A percentile compares a stretch with the other conserved stretches of the same genome.
These are phyloP conservation scores for Eleginops maclovinus DNA, from an alignment of 2,113 vertebrate genomes.

Conservation along the genomic window DNA sequence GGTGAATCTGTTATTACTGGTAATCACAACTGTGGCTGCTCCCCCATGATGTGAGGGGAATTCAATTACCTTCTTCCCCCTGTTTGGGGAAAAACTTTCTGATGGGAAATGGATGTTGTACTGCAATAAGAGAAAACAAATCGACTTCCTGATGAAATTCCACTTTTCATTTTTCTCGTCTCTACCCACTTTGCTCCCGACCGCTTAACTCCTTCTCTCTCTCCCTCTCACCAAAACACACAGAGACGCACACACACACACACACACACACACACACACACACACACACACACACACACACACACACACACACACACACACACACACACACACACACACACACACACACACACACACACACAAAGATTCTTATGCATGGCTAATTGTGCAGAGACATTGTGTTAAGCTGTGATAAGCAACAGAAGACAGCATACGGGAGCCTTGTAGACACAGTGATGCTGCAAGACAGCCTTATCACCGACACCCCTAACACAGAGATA, in stretches of 20 bases:
- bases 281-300: neutral
- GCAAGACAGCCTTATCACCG: constrained; percentile 77
- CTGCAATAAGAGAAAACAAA: constrained; percentile 75
- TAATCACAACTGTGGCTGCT: constrained; percentile 69
- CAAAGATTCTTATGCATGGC: constrained; percentile 68
- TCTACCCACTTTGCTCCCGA: constrained; percentile 54
- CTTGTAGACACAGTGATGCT: constrained; percentile 81
- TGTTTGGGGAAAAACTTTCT: constrained; percentile 66
- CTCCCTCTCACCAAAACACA: neutral
- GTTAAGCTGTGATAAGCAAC: constrained; percentile 80
- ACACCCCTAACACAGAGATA: constrained; percentile 67
- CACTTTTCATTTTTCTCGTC: constrained; percentile 70
- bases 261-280: constrained; percentile 20
- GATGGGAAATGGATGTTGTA: constrained; percentile 75
- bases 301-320: neutral
- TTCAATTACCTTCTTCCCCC: constrained; percentile 74
- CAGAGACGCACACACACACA: neutral
- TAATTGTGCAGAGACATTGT: constrained; percentile 82
- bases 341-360: constrained; percentile 25
- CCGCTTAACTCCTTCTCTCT: constrained; percentile 18
- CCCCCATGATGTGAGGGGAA: constrained; percentile 70
- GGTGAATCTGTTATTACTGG: constrained; percentile 75
- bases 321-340: constrained; percentile 4
- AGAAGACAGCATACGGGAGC: constrained; percentile 70
- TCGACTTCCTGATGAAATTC: constrained; percentile 77